A percentile compares a stretch with the other conserved stretches of the same genome.
These are phyloP conservation scores for Murina feae DNA, from an alignment of 2,113 vertebrate species.

Conservation along the genomic window DNA sequence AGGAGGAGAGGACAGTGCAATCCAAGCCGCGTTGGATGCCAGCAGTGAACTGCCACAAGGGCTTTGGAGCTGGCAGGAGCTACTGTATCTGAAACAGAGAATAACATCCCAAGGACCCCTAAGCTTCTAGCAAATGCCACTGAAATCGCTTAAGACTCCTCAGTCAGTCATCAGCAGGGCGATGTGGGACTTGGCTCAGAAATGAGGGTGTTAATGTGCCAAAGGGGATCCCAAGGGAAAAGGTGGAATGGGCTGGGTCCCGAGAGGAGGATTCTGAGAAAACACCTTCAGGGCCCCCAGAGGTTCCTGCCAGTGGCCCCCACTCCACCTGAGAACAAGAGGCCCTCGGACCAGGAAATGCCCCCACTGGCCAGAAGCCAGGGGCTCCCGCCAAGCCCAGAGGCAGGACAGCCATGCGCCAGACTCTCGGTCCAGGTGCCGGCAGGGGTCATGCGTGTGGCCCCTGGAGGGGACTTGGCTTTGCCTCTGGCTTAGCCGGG, in stretches of 20 bases:
- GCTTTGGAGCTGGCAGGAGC: background rate
- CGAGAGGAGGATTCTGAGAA: background rate
- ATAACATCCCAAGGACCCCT: too few species aligned
- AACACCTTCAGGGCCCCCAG: background rate
- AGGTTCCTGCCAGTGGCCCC: background rate
- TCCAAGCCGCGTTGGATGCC: rapidly evolving
- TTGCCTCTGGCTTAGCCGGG: rapidly evolving
- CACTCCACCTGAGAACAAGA: background rate
- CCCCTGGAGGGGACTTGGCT: background rate
- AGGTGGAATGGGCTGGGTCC: rapidly evolving
- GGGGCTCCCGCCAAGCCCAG: background rate
- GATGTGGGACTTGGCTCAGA: rapidly evolving
- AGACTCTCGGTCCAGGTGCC: rapidly evolving
- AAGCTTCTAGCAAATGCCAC: rapidly evolving
- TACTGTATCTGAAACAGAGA: rapidly evolving
- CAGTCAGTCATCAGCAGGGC: rapidly evolving
- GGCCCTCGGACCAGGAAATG: background rate
- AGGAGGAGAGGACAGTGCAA: rapidly evolving
- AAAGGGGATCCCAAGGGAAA: background rate
- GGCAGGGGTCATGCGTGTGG: rapidly evolving
- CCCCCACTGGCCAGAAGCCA: background rate
- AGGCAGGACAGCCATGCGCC: rapidly evolving
- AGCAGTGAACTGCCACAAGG: rapidly evolving
- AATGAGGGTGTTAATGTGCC: rapidly evolving
- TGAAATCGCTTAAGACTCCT: background rate